Base-by-base conservation (phyloP, 2,113 vertebrate genomes). In the Arothron firmamentum region DNA sequence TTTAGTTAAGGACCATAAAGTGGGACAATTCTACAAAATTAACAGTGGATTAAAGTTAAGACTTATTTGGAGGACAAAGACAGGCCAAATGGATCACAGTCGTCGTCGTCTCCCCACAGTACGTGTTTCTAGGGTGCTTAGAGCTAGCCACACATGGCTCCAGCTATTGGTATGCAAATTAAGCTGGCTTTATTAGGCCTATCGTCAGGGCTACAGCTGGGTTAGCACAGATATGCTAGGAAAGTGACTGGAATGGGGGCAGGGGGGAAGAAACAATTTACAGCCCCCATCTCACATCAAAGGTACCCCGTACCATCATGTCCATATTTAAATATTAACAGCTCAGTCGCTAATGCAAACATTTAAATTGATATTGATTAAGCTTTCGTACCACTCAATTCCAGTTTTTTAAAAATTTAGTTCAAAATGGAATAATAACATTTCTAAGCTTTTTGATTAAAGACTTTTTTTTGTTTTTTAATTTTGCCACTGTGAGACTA, bases 191-290 rank as follows among this genome's bases (percentile, higher is more conserved):
- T 88, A 90, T 90, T 87, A 86, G 86, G 81, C 80, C 77, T 84
- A 90, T 92, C 88, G 87, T 91, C 91, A 89, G 87, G 90, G 85
- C 87, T 89, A 90, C 90, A 90, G 89, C 91, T 90, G 88, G 85
- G 67, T 83, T 66, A 21, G 62, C 84, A 70, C 78, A 91, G 90
- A 92, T 90, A 91, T 92, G 88, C 87, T 78, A 62, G 63, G 67
- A 82, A 79, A 87, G 86, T 82, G 67, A 72, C 64, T 67, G 62
- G 70, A 79, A 71, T 62, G 75, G 66, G 77, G 83, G 75, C 50
- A 55, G 77, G 45, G 82, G 59, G 65, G 52, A 59, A 59, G 58
- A 62, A 63, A 48, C 63, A 50, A 67, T 69, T 77, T 57, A 66
- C 75, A 80, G 56, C 66, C 74, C 25, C 56, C 43, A 46, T 63